phyloP scores from a whole-genome alignment of 2,888 invertebrate genomes.

The Cataglyphis rosenhaueri region DNA sequence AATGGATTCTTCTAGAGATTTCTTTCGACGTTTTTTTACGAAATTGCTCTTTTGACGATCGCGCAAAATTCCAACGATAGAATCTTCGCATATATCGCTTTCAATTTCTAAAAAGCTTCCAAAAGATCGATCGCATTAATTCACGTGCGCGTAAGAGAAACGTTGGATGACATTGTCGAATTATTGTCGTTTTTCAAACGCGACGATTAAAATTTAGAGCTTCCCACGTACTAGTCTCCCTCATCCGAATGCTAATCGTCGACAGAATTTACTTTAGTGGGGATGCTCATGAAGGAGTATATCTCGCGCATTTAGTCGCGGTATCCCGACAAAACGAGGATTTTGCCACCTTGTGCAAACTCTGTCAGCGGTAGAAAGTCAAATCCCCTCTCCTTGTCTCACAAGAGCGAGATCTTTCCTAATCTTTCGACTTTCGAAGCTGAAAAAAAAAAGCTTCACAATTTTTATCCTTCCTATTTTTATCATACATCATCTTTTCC shows the following conservation, averaged over 20 bases:
- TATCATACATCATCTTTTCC: neutral
- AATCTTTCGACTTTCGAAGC: neutral
- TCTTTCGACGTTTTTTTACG: neutral
- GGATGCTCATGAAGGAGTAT: constrained; percentile 30
- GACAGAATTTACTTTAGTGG: constrained; percentile 32
- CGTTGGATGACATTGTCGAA: constrained; percentile 13
- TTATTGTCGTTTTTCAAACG: constrained; percentile 17
- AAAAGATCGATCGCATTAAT: neutral
- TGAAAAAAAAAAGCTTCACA: neutral
- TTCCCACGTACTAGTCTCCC: neutral
- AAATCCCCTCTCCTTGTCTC: neutral
- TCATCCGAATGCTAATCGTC: constrained; percentile 9
- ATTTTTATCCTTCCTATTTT: neutral
- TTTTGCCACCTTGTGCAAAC: constrained; percentile 54
- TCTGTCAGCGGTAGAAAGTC: constrained; percentile 29
- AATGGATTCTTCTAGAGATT: constrained; percentile 17
- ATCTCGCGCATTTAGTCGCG: constrained; percentile 24
- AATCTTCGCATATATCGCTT: neutral
- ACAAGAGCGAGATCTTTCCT: neutral
- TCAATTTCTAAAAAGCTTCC: neutral
- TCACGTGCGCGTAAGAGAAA: neutral
- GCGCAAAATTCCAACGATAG: neutral
- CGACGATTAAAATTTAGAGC: constrained; percentile 44
- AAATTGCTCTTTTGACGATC: neutral
- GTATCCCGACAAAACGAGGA: constrained; percentile 56